Evolutionary conservation across 2,113 vertebrate species (phyloP).

Genomic region (Peucedramus taeniatus): DNA sequence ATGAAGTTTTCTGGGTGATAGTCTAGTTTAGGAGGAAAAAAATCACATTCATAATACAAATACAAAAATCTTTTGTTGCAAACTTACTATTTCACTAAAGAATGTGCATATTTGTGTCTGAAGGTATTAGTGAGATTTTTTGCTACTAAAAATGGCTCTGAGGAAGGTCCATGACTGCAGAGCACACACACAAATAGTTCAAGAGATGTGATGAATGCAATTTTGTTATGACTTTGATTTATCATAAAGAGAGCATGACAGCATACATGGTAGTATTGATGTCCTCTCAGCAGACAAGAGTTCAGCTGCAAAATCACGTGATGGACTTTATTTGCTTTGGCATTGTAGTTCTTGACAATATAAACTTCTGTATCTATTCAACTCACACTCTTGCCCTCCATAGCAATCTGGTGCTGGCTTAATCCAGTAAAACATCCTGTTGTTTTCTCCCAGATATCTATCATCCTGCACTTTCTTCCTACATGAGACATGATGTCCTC

Average conservation of each 20-base stretch:
- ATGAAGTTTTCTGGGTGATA: not conserved
- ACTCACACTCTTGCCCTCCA: not conserved
- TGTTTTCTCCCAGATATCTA: not conserved
- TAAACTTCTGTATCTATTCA: not conserved
- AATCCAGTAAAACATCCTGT: not conserved
- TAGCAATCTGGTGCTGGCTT: not conserved
- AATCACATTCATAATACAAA: not conserved
- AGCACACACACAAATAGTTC: not conserved
- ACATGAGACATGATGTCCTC: not conserved
- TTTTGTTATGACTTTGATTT: not conserved
- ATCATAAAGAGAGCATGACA: not conserved
- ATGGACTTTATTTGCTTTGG: not conserved
- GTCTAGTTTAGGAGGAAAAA: not conserved
- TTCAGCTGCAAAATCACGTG: not conserved
- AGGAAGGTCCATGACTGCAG: not conserved
- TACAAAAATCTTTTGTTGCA: not conserved
- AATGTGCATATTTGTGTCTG: not conserved
- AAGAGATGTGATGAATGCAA: not conserved
- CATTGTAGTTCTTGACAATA: not conserved
- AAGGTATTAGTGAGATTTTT: not conserved
- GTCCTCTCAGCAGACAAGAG: not conserved
- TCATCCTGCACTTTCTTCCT: not conserved
- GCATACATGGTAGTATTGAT: fast-evolving
- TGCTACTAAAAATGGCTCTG: not conserved
- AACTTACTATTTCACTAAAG: not conserved